These are phyloP conservation scores for Galeruca laticollis DNA, from an alignment of 2,888 invertebrate species.

Conservation along the genomic window DNA sequence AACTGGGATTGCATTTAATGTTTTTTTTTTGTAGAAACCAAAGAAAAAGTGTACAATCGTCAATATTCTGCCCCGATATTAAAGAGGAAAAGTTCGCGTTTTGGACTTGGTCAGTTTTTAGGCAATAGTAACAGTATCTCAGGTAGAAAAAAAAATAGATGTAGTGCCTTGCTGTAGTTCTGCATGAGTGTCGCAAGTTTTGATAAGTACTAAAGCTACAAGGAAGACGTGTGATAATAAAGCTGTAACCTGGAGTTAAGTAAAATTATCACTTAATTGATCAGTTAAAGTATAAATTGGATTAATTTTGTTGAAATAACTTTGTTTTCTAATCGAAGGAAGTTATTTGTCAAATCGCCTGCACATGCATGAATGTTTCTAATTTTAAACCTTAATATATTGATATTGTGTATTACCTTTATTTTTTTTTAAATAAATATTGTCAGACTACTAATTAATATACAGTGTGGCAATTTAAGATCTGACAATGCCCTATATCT, in stretches of 20 bases:
- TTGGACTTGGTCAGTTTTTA: constrained; percentile 89
- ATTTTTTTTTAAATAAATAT: no score
- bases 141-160: constrained; percentile 71
- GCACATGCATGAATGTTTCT: background rate
- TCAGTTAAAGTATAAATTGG: background rate
- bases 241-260: constrained; percentile 12
- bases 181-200: constrained; percentile 58
- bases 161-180: constrained; percentile 67
- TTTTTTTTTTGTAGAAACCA: constrained; percentile 65
- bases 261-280: background rate
- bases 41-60: constrained; percentile 88
- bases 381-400: background rate
- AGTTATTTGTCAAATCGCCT: background rate
- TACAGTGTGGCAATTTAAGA: no score
- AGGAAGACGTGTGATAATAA: constrained; percentile 4
- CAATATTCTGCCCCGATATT: constrained; percentile 97
- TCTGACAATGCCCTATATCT: no score
- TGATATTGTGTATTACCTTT: no score
- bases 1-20: constrained; percentile 8
- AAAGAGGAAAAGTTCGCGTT: constrained; percentile 91
- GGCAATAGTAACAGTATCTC: constrained; percentile 74
- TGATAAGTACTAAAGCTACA: constrained; percentile 19
- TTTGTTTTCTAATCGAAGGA: background rate
- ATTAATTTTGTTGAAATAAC: background rate
- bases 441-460: no score